Evolutionary conservation across 2,888 invertebrate species (phyloP).

Genomic region (Nomada flava): DNA sequence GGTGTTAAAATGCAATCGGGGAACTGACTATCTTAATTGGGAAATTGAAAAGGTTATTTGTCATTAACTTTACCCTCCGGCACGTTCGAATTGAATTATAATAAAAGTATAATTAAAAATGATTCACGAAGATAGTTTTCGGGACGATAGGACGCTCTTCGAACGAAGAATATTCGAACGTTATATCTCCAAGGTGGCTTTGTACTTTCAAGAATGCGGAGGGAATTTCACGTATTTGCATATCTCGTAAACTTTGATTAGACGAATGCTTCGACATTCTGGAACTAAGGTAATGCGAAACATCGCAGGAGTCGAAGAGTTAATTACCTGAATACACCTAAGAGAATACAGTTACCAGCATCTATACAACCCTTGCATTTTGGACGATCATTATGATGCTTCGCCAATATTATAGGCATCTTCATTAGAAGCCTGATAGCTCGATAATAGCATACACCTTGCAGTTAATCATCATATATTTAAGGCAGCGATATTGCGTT

Average conservation of each 20-base stretch:
- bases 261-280: not conserved
- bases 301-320: not conserved
- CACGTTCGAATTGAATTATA: too few species aligned
- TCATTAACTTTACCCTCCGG: too few species aligned
- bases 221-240: not conserved
- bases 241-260: not conserved
- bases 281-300: not conserved
- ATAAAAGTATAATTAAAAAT: not conserved
- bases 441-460: not conserved
- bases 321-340: slow-evolving; percentile 4
- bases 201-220: not conserved
- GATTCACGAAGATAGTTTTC: not conserved
- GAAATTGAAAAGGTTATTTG: too few species aligned
- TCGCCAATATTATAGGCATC: slow-evolving; percentile 1
- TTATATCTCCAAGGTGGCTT: too few species aligned
- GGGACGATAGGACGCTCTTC: not conserved
- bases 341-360: not conserved
- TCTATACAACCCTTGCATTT: not conserved
- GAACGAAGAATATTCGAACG: not conserved
- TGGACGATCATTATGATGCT: not conserved
- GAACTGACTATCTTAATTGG: too few species aligned
- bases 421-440: not conserved
- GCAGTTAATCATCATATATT: too few species aligned
- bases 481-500: too few species aligned
- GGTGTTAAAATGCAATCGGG: too few species aligned